Percentiles rank a stretch among this genome's conserved stretches.
phyloP scores from a whole-genome alignment of 2,113 vertebrate species.

The Carassius gibelio region DNA sequence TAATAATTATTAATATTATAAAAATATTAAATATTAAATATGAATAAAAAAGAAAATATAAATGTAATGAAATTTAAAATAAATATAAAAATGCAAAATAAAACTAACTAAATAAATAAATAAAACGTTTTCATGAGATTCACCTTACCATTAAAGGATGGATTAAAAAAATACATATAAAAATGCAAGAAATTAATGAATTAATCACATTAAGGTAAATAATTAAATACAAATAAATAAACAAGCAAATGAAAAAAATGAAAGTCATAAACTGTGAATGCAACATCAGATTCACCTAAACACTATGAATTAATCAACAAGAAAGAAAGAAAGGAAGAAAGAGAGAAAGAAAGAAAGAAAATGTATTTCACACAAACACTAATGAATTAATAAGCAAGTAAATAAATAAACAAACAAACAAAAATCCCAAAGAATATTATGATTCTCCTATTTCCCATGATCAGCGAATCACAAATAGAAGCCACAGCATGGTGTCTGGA shows the following conservation, averaged over 20 bases:
- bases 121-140: too few species aligned
- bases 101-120: too few species aligned
- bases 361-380: neutral
- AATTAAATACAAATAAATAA: too few species aligned
- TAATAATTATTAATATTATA: too few species aligned
- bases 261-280: too few species aligned
- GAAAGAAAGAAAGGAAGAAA: neutral
- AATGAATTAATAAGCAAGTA: neutral
- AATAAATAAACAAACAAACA: neutral
- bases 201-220: too few species aligned
- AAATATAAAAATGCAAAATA: neutral
- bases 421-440: neutral
- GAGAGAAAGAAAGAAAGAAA: too few species aligned
- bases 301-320: neutral
- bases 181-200: neutral
- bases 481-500: neutral
- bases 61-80: neutral
- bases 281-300: too few species aligned
- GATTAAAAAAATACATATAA: neutral
- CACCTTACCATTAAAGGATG: neutral
- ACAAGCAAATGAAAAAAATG: too few species aligned
- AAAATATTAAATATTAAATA: too few species aligned
- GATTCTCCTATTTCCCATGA: constrained; percentile 4
- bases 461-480: constrained; percentile 27
- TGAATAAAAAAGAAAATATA: too few species aligned